These are phyloP conservation scores for Quadroppia sp. DNA, from an alignment of 2,888 invertebrate species.

Conservation along the genomic window DNA sequence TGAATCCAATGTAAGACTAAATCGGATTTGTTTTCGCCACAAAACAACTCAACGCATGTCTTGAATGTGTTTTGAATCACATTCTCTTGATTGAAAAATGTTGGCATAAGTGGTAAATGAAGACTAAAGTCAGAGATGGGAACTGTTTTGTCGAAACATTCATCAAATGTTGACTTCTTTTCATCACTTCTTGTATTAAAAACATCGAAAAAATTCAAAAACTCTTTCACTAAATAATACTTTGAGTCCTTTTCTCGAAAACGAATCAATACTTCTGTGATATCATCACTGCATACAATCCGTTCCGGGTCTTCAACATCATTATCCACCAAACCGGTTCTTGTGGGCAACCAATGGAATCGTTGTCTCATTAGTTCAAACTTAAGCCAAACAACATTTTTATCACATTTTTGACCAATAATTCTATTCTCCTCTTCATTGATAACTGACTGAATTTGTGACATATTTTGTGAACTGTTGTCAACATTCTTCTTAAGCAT, in stretches of 20 bases:
- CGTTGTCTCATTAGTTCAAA: slow-evolving; percentile 52
- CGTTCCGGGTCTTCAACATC: slow-evolving; percentile 54
- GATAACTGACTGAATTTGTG: slow-evolving; percentile 35
- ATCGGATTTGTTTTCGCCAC: slow-evolving; percentile 30
- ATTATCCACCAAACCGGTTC: slow-evolving; percentile 50
- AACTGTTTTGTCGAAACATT: neutral
- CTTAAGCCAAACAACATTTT: slow-evolving; percentile 50
- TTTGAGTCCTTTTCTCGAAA: slow-evolving; percentile 44
- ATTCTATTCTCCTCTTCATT: slow-evolving; percentile 49
- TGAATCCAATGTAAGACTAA: slow-evolving; percentile 35
- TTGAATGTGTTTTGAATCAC: slow-evolving; percentile 42
- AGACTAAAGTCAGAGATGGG: neutral
- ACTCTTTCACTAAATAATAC: slow-evolving; percentile 48
- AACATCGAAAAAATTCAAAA: slow-evolving; percentile 49
- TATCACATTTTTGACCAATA: slow-evolving; percentile 44
- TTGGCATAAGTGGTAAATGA: neutral
- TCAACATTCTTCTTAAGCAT: slow-evolving; percentile 39
- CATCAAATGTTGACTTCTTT: neutral
- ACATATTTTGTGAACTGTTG: neutral
- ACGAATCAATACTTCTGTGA: slow-evolving; percentile 50
- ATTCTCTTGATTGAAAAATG: neutral
- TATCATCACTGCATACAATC: slow-evolving; percentile 53
- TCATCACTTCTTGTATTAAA: neutral
- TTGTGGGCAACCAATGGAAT: slow-evolving; percentile 54
- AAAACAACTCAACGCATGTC: slow-evolving; percentile 30